Conservation (phyloP, 2,113 vertebrate species). For the Pterophyllum scalare region DNA sequence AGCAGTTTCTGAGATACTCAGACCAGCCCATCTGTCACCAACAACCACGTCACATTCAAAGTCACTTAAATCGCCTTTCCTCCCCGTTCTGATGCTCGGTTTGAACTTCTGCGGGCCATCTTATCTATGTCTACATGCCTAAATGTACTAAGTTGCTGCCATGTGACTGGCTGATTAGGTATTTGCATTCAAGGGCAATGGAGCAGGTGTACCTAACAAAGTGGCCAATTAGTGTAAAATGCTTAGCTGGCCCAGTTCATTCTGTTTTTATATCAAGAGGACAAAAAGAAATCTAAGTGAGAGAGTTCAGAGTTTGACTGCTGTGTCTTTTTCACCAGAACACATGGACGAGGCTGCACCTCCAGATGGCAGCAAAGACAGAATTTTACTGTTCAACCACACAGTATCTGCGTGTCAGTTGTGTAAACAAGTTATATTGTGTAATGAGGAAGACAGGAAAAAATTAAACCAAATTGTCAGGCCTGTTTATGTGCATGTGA, state of each 20-base stretch:
- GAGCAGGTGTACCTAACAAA: background rate
- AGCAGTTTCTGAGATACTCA: no score
- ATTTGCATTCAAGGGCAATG: background rate
- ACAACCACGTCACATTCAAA: no score
- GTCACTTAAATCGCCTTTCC: no score
- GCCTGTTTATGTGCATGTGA: background rate
- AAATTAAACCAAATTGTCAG: background rate
- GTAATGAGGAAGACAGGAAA: background rate
- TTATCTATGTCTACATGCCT: background rate
- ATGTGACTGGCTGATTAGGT: background rate
- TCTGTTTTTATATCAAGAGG: background rate
- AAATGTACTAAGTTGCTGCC: background rate
- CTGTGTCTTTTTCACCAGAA: background rate
- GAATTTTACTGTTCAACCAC: background rate
- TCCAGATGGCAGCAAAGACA: conserved; percentile 60
- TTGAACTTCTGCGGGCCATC: background rate
- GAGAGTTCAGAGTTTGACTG: no score
- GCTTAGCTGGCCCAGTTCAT: background rate
- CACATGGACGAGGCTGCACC: background rate
- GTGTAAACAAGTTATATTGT: background rate
- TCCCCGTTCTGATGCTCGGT: no score
- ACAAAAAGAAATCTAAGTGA: background rate
- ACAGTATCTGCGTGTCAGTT: background rate
- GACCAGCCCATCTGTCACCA: no score
- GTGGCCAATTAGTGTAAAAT: background rate